Conservation (phyloP, 2,888 invertebrate species). For the Stratiomys singularior region DNA sequence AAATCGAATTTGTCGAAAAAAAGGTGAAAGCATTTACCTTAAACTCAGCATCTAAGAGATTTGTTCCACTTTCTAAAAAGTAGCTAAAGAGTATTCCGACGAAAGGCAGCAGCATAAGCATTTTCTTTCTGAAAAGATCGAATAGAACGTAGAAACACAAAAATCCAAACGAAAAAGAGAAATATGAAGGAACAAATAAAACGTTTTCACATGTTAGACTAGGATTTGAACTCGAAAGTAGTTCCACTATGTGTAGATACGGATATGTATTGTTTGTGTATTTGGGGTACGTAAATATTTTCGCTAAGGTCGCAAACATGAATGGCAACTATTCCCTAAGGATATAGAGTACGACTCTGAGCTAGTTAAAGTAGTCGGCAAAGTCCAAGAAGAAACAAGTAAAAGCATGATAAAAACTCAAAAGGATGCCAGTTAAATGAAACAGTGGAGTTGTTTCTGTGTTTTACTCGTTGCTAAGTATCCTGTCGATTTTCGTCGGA, state of each 20-base stretch:
- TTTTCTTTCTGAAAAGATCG: constrained; percentile 54
- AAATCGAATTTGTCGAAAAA: constrained; percentile 25
- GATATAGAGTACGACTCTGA: constrained; percentile 14
- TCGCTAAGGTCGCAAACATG: constrained; percentile 26
- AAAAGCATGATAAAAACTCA: constrained; percentile 18
- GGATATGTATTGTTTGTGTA: constrained; percentile 1
- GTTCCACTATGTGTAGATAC: neutral
- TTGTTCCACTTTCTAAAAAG: constrained; percentile 61
- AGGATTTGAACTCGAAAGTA: too few relatives aligned
- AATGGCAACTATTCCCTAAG: constrained; percentile 47
- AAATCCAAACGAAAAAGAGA: constrained; percentile 34
- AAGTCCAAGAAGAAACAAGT: constrained; percentile 9
- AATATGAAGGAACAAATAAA: neutral
- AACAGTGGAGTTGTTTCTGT: constrained; percentile 3
- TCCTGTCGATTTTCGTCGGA: neutral
- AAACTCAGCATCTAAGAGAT: constrained; percentile 62
- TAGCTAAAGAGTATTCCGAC: constrained; percentile 63
- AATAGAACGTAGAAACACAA: constrained; percentile 34
- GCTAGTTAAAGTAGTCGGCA: neutral
- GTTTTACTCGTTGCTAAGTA: neutral
- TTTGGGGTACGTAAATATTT: neutral
- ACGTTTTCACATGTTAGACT: constrained; percentile 3
- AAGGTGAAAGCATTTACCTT: constrained; percentile 57
- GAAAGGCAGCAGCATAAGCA: constrained; percentile 64
- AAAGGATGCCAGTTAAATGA: constrained; percentile 20